phyloP scores from a whole-genome alignment of 1,140 invertebrate species.

The Drosophila jambulina region DNA sequence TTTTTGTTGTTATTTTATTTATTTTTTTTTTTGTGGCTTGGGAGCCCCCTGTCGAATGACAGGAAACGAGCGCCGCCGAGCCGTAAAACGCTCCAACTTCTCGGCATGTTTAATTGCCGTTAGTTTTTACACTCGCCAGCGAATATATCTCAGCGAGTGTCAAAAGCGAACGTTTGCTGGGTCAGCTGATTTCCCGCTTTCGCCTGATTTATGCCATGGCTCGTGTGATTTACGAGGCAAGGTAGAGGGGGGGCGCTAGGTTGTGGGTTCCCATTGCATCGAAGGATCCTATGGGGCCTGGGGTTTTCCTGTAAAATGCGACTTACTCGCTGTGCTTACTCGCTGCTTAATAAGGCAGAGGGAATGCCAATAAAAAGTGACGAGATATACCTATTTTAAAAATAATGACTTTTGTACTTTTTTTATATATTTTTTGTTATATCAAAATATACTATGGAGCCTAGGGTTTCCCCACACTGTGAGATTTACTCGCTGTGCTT shows the following conservation, averaged over 20 bases:
- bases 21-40: background rate
- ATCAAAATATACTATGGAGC: background rate
- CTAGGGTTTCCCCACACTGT: background rate
- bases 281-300: background rate
- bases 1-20: background rate
- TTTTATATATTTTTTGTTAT: too few species aligned
- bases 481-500: background rate
- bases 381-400: background rate
- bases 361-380: too few species aligned
- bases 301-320: background rate
- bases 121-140: constrained; percentile 49
- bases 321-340: background rate
- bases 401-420: background rate
- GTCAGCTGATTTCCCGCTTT: constrained; percentile 38
- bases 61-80: constrained; percentile 55
- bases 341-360: background rate
- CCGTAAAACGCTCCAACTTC: constrained; percentile 49
- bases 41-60: constrained; percentile 24
- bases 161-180: constrained; percentile 27
- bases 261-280: background rate
- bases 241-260: background rate
- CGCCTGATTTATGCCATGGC: constrained; percentile 32
- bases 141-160: constrained; percentile 36
- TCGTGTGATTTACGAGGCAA: constrained; percentile 25
- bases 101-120: constrained; percentile 45